Conservation (phyloP, 1,140 invertebrate genomes). For the Drosophila gunungcola region DNA sequence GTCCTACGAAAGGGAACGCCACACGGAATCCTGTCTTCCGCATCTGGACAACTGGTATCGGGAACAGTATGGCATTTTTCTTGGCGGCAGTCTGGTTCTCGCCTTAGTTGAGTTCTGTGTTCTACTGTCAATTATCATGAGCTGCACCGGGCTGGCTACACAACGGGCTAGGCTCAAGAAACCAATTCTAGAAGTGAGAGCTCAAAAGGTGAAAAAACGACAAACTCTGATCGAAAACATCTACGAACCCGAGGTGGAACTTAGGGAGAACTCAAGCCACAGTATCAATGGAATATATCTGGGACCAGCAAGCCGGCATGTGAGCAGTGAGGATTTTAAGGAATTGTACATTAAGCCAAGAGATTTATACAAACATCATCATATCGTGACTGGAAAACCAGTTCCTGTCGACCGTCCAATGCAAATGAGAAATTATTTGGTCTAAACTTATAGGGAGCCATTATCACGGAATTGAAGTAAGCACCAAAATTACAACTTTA, state of each 20-base stretch:
- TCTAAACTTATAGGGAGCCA: slow-evolving; percentile 32
- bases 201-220: slow-evolving; percentile 40
- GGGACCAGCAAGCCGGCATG: slow-evolving; percentile 31
- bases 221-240: slow-evolving; percentile 74
- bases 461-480: too few relatives aligned
- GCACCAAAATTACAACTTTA: too few relatives aligned
- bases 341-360: slow-evolving; percentile 73
- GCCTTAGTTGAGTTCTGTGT: slow-evolving; percentile 89
- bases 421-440: slow-evolving; percentile 70
- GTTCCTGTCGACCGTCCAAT: slow-evolving; percentile 60
- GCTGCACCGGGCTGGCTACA: slow-evolving; percentile 87
- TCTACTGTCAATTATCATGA: slow-evolving; percentile 89
- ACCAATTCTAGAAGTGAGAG: background rate
- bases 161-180: slow-evolving; percentile 56
- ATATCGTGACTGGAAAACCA: slow-evolving; percentile 68
- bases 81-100: slow-evolving; percentile 88
- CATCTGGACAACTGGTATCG: slow-evolving; percentile 91
- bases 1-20: slow-evolving; percentile 87
- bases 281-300: slow-evolving; percentile 24
- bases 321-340: slow-evolving; percentile 70
- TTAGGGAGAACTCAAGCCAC: slow-evolving; percentile 29
- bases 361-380: slow-evolving; percentile 68
- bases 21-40: slow-evolving; percentile 89
- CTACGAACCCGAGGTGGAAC: slow-evolving; percentile 73
- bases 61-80: slow-evolving; percentile 90